phyloP scores from a whole-genome alignment of 2,113 vertebrate genomes.

The Entomyzon cyanotis region DNA sequence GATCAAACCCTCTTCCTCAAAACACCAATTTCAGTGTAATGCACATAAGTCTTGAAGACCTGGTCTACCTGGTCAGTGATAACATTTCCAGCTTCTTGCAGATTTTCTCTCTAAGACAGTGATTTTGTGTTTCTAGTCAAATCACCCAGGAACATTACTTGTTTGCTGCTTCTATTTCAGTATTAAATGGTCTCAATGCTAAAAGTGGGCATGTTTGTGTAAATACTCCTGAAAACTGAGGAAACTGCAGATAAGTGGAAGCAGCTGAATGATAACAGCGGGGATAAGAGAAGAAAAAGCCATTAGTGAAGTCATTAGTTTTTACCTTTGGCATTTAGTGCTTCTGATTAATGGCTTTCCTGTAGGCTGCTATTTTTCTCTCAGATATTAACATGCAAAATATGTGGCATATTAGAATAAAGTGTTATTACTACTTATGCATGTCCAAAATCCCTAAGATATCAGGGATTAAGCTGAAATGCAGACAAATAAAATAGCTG shows the following conservation, averaged over 20 bases:
- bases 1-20: background rate
- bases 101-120: background rate
- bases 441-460: background rate
- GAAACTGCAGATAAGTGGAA: slow-evolving; percentile 6
- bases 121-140: background rate
- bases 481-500: background rate
- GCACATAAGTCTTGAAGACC: background rate
- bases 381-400: slow-evolving; percentile 18
- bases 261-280: slow-evolving; percentile 8
- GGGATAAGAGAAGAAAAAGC: slow-evolving; percentile 31
- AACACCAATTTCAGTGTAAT: background rate
- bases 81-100: background rate
- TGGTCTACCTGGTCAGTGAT: background rate
- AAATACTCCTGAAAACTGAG: slow-evolving; percentile 22
- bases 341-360: slow-evolving; percentile 34
- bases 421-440: background rate
- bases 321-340: slow-evolving; percentile 42
- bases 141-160: background rate
- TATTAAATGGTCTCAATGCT: background rate
- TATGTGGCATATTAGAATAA: background rate
- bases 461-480: background rate
- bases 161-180: background rate
- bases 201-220: background rate
- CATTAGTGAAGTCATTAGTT: slow-evolving; percentile 33
- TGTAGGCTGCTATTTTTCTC: slow-evolving; percentile 15